A percentile compares a stretch with the other conserved stretches of the same genome.
Evolutionary conservation across 2,888 invertebrate species (phyloP).

Genomic region (Rhagonycha fulva): DNA sequence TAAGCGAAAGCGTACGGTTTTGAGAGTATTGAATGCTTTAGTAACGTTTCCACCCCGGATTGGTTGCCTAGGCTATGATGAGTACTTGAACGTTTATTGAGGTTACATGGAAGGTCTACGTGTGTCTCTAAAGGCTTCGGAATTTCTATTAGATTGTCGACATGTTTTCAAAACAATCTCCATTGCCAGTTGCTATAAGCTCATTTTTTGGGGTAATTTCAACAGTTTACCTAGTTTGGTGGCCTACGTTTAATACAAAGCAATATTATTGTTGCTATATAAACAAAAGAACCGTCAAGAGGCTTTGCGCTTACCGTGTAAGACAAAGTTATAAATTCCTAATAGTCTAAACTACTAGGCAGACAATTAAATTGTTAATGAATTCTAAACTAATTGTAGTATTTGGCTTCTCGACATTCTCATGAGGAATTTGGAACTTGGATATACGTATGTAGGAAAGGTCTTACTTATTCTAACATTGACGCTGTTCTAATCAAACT

Average conservation of each 20-base stretch:
- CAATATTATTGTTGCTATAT: neutral
- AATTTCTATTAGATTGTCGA: neutral
- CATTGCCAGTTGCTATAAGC: neutral
- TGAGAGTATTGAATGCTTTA: neutral
- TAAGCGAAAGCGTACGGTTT: too few species aligned
- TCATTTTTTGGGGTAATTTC: neutral
- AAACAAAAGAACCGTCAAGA: neutral
- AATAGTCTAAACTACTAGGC: neutral
- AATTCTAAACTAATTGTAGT: neutral
- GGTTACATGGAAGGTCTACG: neutral
- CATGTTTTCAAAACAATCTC: neutral
- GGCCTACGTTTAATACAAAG: neutral
- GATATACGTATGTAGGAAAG: neutral
- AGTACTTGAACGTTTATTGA: neutral
- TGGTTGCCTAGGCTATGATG: neutral
- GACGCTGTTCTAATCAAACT: neutral
- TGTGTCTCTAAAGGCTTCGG: neutral
- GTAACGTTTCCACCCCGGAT: neutral
- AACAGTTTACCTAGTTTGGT: neutral
- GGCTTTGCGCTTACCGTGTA: neutral
- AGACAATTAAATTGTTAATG: neutral
- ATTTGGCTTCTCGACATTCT: neutral
- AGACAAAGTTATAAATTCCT: neutral
- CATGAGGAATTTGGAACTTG: neutral
- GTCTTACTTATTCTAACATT: neutral